Percentiles rank a stretch among this genome's conserved stretches.
Conservation (phyloP, 2,888 invertebrate genomes). For the Leucoptera coffeella region DNA sequence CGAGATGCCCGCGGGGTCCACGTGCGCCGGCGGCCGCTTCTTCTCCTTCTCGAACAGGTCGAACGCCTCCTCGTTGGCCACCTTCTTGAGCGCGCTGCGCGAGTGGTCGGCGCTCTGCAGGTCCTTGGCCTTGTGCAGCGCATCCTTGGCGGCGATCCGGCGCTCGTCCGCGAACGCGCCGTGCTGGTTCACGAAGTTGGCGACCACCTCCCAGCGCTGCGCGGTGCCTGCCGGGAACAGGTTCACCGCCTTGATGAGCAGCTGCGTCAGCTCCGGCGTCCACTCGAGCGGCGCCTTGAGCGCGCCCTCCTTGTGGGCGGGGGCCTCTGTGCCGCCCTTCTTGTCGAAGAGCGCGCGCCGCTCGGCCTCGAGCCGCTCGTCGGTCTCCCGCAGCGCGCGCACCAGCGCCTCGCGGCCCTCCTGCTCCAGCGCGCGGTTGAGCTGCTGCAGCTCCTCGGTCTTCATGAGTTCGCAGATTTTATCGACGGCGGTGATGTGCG, state of each 20-base stretch:
- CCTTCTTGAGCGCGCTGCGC: slow-evolving; percentile 76
- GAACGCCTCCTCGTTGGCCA: slow-evolving; percentile 87
- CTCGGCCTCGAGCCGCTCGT: slow-evolving; percentile 73
- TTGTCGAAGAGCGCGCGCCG: slow-evolving; percentile 55
- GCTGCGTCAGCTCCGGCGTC: slow-evolving; percentile 79
- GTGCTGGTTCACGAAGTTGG: slow-evolving; percentile 91
- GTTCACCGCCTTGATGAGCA: slow-evolving; percentile 95
- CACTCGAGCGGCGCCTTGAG: slow-evolving; percentile 59
- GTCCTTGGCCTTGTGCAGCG: slow-evolving; percentile 92
- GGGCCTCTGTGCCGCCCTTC: slow-evolving; percentile 35
- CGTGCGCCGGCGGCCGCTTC: slow-evolving; percentile 50
- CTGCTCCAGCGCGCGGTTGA: slow-evolving; percentile 62
- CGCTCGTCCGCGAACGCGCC: slow-evolving; percentile 53
- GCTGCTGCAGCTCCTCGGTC: slow-evolving; percentile 64
- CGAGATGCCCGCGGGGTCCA: slow-evolving; percentile 69
- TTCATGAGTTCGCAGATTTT: slow-evolving; percentile 80
- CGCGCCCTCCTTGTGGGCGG: slow-evolving; percentile 31
- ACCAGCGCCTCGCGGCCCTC: slow-evolving; percentile 63
- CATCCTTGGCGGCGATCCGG: slow-evolving; percentile 81
- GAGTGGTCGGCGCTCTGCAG: slow-evolving; percentile 85
- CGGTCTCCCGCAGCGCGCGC: slow-evolving; percentile 62
- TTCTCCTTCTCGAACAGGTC: slow-evolving; percentile 86
- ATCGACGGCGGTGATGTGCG: slow-evolving; percentile 87
- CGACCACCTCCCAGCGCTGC: slow-evolving; percentile 91
- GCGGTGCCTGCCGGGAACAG: slow-evolving; percentile 94